These are phyloP conservation scores for Trogon melanurus DNA, from an alignment of 2,113 vertebrate genomes.

Conservation along the genomic window DNA sequence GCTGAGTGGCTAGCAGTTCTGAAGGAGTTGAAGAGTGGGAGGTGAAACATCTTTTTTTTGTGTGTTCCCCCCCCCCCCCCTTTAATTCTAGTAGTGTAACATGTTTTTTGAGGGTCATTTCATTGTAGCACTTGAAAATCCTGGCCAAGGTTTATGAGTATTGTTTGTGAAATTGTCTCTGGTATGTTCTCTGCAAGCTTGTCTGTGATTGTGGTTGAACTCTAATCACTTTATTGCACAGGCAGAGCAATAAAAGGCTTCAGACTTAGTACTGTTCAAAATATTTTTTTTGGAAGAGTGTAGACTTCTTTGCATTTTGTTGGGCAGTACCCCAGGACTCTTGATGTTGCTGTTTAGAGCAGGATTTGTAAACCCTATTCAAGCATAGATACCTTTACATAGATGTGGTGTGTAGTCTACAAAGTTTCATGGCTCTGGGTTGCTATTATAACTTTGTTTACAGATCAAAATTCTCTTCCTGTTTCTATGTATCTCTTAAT, in stretches of 20 bases:
- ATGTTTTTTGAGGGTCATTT: background rate
- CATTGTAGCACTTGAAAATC: background rate
- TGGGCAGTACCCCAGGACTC: background rate
- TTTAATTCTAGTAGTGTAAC: background rate
- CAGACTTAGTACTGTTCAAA: background rate
- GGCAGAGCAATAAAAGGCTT: background rate
- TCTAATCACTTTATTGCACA: background rate
- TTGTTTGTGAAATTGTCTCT: background rate
- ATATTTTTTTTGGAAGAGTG: background rate
- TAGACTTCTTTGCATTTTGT: background rate
- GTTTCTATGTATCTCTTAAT: background rate
- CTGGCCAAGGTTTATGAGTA: background rate
- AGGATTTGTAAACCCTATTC: background rate
- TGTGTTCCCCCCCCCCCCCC: too few relatives aligned
- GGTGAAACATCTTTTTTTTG: background rate
- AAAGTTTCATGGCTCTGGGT: background rate
- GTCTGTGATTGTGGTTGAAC: background rate
- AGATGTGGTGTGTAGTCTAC: background rate
- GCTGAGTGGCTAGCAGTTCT: background rate
- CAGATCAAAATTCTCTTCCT: background rate
- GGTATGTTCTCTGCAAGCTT: background rate
- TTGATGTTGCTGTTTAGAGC: background rate
- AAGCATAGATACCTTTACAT: accelerated
- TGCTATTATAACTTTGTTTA: background rate
- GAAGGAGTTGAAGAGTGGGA: background rate